A percentile compares a stretch with the other conserved stretches of the same genome.
Evolutionary conservation across 1,140 invertebrate species (phyloP).

Genomic region (Drosophila elegans): DNA sequence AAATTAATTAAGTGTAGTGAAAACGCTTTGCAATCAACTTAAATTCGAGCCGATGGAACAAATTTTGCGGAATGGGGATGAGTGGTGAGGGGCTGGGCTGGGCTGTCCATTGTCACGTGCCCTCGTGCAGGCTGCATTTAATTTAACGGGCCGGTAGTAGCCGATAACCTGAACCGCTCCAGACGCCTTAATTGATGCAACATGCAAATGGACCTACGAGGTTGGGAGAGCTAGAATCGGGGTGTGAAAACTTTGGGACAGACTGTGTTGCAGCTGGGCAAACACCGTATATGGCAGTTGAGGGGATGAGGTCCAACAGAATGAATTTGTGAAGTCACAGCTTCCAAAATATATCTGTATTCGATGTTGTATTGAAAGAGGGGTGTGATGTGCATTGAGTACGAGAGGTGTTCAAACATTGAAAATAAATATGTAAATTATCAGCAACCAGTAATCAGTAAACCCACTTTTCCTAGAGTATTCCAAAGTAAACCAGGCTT

Average conservation of each 20-base stretch:
- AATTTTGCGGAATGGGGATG: not conserved
- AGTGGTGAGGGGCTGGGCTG: not conserved
- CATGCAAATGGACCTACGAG: constrained; percentile 57
- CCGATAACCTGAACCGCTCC: constrained; percentile 25
- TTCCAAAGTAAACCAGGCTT: not conserved
- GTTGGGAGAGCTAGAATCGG: constrained; percentile 1
- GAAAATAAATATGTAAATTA: not conserved
- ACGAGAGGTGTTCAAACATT: not conserved
- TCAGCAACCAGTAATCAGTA: not conserved
- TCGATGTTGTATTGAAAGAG: too few species aligned
- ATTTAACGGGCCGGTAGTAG: constrained; percentile 59
- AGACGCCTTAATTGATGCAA: constrained; percentile 78
- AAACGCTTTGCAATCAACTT: constrained; percentile 64
- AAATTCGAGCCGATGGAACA: constrained; percentile 5
- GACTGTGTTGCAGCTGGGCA: constrained; percentile 34
- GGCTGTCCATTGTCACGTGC: constrained; percentile 59
- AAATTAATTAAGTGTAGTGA: constrained; percentile 78
- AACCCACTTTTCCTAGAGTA: not conserved
- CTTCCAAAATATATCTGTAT: not conserved
- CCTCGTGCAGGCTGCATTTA: constrained; percentile 53
- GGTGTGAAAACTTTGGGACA: constrained; percentile 24
- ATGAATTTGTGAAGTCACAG: not conserved
- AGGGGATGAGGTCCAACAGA: not conserved
- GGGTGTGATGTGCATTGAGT: not conserved
- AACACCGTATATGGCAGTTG: constrained; percentile 16